Base-by-base conservation (phyloP, 2,888 invertebrate species). In the Agrotis segetum region DNA sequence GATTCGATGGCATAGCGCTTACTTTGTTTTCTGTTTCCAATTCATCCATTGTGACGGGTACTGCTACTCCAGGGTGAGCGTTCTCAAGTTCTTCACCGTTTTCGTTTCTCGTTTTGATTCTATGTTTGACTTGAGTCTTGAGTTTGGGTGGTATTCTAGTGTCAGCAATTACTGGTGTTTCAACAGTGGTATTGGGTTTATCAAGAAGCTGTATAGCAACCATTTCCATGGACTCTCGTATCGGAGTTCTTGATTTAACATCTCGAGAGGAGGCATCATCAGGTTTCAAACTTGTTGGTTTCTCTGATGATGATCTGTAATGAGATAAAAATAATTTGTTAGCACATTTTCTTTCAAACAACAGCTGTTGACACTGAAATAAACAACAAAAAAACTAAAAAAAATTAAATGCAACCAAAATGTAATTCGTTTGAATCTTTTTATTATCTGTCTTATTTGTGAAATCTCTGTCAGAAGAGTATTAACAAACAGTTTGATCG, bases 41-140 rank as follows among this genome's bases (percentile, higher is more conserved):
- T 75, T 97, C 97, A 81, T 97, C 97, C 81, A 97, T 96, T 3
- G 97, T 96, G 9, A 97, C 92, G 0, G 97, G 97, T 75, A 97
- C 97, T 14, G 97, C 97, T 74, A 97, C 96, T 4, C 98, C 98
- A 13, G 96, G 96, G 86, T 97, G 97, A 9, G 96, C 95, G 77
- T 95, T 95, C 89, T 97, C 97, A 5, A 90, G 73, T 34, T 91
- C 90, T 80, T 92, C 89, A 2, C 87, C 90, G 80, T 94, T 92
- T 58, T 94, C 94, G 55, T 93, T 91, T 78, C 94, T 92, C 16
- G 93, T 94, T 88, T 95, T 95, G 5, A 92, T 88, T 87, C 92
- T 95, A 65, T 94, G 93, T 85, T 96, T 96, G 16, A 95, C 84
- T 88, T 97, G 97, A 67, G 94, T 96, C 89, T 97, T 97, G 1